phyloP scores from a whole-genome alignment of 2,113 vertebrate genomes.

The Colistium nudipinnis region DNA sequence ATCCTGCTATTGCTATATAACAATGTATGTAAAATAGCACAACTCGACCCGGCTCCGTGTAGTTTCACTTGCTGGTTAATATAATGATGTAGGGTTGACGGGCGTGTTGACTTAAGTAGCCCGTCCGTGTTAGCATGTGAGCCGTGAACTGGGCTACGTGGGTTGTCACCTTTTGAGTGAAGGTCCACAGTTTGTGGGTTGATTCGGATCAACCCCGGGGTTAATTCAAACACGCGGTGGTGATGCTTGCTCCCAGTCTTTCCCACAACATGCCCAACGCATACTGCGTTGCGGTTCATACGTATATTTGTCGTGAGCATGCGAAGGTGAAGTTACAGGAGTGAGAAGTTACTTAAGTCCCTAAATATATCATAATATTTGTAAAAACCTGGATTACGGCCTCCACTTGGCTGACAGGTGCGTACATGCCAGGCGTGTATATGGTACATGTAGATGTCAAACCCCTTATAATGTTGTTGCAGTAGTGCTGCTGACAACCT shows the following conservation, averaged over 20 bases:
- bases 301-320: neutral
- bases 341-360: neutral
- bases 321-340: neutral
- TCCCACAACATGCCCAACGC: no score
- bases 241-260: neutral
- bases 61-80: no score
- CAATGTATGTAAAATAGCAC: neutral
- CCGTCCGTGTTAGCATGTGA: conserved; percentile 8
- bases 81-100: neutral
- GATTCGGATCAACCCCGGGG: neutral
- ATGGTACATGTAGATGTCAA: no score
- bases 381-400: no score
- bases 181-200: neutral
- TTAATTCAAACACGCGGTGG: neutral
- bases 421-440: no score
- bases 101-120: neutral
- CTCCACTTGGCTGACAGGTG: neutral
- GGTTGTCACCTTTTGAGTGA: neutral
- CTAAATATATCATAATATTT: neutral
- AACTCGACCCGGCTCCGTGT: neutral
- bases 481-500: conserved; percentile 6
- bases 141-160: conserved; percentile 7
- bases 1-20: neutral
- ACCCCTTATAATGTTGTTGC: neutral
- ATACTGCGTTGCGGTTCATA: neutral